These are phyloP conservation scores for Perodicticus potto DNA, from an alignment of 2,797 vertebrate species.

Conservation along the genomic window DNA sequence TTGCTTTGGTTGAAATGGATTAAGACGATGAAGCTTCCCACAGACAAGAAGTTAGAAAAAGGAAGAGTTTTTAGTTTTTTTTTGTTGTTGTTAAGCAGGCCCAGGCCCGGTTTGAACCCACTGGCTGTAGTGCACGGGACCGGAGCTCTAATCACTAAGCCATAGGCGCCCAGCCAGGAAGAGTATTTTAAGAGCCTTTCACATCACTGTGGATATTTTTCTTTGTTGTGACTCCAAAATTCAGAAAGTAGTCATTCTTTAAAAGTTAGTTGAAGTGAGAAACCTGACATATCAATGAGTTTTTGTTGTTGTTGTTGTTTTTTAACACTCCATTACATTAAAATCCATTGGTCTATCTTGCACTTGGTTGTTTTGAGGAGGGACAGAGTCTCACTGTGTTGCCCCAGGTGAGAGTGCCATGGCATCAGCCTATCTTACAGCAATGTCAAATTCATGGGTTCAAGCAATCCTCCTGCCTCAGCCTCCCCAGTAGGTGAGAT, in stretches of 20 bases:
- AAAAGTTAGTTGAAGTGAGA: neutral
- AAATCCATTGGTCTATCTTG: neutral
- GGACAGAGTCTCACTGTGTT: too few relatives aligned
- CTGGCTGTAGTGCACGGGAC: too few relatives aligned
- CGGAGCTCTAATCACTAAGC: too few relatives aligned
- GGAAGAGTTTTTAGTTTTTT: neutral
- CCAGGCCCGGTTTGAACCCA: too few relatives aligned
- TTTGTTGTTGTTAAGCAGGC: too few relatives aligned
- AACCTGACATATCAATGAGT: neutral
- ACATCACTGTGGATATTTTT: conserved; percentile 10
- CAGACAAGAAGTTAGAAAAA: conserved; percentile 17
- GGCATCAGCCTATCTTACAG: too few relatives aligned
- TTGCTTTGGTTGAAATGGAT: conserved; percentile 20
- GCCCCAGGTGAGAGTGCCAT: too few relatives aligned
- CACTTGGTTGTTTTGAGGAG: neutral
- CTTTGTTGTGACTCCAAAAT: neutral
- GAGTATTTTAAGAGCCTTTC: conserved; percentile 46
- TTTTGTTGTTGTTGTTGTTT: neutral
- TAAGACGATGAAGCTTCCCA: conserved; percentile 48
- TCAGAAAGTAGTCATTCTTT: conserved; percentile 34
- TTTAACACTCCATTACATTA: neutral
- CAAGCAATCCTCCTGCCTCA: too few relatives aligned
- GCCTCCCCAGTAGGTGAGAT: too few relatives aligned
- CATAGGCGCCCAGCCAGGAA: neutral
- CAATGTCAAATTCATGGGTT: too few relatives aligned